phyloP scores from a whole-genome alignment of 2,797 vertebrate genomes.

The Malacoctenus gilli region DNA sequence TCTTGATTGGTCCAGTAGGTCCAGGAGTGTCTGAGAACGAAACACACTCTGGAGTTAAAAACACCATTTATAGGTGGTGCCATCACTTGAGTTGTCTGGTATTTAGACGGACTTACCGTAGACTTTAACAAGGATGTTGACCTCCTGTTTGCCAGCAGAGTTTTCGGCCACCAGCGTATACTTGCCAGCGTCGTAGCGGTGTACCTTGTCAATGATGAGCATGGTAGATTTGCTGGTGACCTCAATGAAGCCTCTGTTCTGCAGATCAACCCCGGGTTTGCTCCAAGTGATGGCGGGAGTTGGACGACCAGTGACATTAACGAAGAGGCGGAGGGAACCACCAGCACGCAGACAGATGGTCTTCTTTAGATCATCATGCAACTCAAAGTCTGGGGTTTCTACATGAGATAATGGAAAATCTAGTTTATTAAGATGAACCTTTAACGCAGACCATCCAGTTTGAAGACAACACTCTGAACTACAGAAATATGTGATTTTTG shows the following conservation, averaged over 20 bases:
- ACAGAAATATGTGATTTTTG: too few relatives aligned
- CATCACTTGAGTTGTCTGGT: too few relatives aligned
- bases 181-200: constrained; percentile 97
- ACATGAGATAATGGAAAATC: constrained; percentile 22
- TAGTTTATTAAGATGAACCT: too few relatives aligned
- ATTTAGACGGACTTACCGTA: constrained; percentile 83
- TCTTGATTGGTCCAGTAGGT: constrained; percentile 89
- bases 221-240: constrained; percentile 89
- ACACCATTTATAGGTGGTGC: background rate
- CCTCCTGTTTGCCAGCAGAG: constrained; percentile 95
- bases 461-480: too few relatives aligned
- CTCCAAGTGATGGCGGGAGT: constrained; percentile 90
- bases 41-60: background rate
- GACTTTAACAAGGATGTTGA: constrained; percentile 93
- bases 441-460: too few relatives aligned
- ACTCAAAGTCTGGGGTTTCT: constrained; percentile 98
- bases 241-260: constrained; percentile 93
- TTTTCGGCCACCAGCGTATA: constrained; percentile 95
- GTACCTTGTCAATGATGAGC: constrained; percentile 95
- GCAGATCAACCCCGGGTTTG: constrained; percentile 91
- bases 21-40: constrained; percentile 92
- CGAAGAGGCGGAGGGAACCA: constrained; percentile 88
- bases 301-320: constrained; percentile 91
- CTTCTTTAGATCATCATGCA: constrained; percentile 95
- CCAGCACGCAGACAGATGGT: constrained; percentile 95